phyloP scores from a whole-genome alignment of 2,113 vertebrate genomes.

The Ptilonorhynchus violaceus region DNA sequence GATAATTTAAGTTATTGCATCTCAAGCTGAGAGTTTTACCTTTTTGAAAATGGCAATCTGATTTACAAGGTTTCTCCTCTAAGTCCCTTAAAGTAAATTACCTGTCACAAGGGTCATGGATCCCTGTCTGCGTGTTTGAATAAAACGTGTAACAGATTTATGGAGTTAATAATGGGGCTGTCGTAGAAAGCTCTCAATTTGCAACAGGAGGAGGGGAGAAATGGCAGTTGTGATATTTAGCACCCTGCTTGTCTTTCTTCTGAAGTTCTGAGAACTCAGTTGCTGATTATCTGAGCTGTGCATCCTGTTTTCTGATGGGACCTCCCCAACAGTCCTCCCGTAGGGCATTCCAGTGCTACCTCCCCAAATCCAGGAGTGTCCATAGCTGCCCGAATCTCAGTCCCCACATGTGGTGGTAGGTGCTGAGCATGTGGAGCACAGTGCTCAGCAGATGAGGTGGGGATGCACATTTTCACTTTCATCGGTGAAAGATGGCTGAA shows the following conservation, averaged over 20 bases:
- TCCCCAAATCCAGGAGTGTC: not conserved
- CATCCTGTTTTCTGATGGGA: not conserved
- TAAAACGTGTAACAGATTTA: constrained; percentile 39
- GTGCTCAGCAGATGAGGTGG: not conserved
- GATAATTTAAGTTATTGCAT: not conserved
- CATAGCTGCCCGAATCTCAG: accelerated
- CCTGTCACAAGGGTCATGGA: constrained; percentile 34
- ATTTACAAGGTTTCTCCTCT: constrained; percentile 52
- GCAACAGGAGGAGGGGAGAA: not conserved
- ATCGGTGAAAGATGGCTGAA: not conserved
- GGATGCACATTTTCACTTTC: not conserved
- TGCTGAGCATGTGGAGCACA: not conserved
- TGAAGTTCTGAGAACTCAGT: not conserved
- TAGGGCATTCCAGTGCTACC: not conserved
- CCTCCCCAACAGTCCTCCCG: accelerated
- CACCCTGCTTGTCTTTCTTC: not conserved
- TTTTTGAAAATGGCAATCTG: constrained; percentile 11
- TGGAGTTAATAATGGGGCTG: constrained; percentile 49
- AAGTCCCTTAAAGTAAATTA: constrained; percentile 53
- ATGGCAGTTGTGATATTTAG: constrained; percentile 8
- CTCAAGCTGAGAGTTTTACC: not conserved
- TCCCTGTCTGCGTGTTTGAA: constrained; percentile 52
- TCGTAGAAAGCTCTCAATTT: constrained; percentile 43
- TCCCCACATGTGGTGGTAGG: accelerated
- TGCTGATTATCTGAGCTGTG: not conserved